Conservation (phyloP, 2,113 vertebrate species). For the Mesocricetus auratus region DNA sequence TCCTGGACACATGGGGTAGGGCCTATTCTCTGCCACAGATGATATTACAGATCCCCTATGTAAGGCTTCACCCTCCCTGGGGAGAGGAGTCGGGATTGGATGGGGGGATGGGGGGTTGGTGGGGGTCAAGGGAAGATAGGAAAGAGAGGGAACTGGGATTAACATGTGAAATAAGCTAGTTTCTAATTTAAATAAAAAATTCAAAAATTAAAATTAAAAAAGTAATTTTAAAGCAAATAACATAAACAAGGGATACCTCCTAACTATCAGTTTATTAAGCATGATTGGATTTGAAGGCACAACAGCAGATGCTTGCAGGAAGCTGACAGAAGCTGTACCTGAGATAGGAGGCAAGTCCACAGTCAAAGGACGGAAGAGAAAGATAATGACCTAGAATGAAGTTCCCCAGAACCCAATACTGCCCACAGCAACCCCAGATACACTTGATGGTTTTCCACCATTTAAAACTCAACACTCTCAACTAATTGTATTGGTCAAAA, state of each 20-base stretch:
- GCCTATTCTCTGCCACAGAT: too few species aligned
- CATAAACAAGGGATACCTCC: neutral
- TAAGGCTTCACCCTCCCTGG: too few species aligned
- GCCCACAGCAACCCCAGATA: neutral
- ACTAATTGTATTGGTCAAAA: neutral
- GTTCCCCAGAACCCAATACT: neutral
- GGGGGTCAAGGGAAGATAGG: too few species aligned
- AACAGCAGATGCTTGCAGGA: neutral
- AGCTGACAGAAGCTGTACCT: neutral
- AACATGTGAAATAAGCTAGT: too few species aligned
- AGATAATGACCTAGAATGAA: neutral
- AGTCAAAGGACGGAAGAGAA: neutral
- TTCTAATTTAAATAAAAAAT: too few species aligned
- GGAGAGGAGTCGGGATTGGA: too few species aligned
- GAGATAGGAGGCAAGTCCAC: neutral
- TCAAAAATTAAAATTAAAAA: too few species aligned
- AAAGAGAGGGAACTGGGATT: too few species aligned
- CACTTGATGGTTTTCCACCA: neutral
- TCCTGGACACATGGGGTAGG: too few species aligned
- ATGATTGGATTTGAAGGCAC: neutral
- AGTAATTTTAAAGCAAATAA: constrained; percentile 35
- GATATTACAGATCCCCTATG: too few species aligned
- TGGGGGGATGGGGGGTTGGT: too few species aligned
- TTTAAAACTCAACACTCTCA: neutral
- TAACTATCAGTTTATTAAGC: constrained; percentile 5